Base-by-base conservation (phyloP, 2,888 invertebrate species). In the Ferdinandea cuprea region DNA sequence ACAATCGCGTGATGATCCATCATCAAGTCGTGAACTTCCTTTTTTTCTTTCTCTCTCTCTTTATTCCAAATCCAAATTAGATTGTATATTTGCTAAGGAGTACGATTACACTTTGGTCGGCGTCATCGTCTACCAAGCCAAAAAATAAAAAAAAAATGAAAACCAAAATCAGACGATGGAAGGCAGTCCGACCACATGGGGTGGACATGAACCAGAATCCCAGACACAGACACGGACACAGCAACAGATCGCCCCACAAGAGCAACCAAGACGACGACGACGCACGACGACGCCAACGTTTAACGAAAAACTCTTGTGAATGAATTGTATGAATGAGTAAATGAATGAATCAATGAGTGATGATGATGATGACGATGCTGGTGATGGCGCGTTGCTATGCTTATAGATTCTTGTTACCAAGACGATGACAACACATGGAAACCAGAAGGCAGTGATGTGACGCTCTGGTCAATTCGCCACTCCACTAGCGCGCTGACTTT, bases 221-320 rank as follows among this genome's bases (percentile, higher is more conserved):
- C 68, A 68, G 44, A 68, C 78, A 66, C 37, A n/a, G n/a, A 56
- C 61, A 28, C 42, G 50, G 40, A 78, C 58, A 28, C 28, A 42
- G 11, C 19, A 21, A 54, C 40, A 35, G 46, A 42, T 48, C 32
- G 56, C 73, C 46, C 61, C 78, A 66, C 65, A 69, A 71, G 58
- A 65, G 44, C 21, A n/a, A n/a, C n/a, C n/a, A n/a, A n/a, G n/a
- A n/a, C n/a, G n/a, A n/a, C n/a, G n/a, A n/a, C n/a, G n/a, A n/a
- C n/a, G n/a, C n/a, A n/a, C n/a, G n/a, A n/a, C n/a, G 44, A 83
- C 78, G 78, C 83, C 78, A 78, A 83, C 83, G 66, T 83, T 66
- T 42, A 42, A 30, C 13, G 48, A 48, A 35, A 46, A 59, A 48
- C 19, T 54, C 40, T 35, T 5, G 42, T 81, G 61, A 83, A 83